A percentile compares a stretch with the other conserved stretches of the same genome.
phyloP scores from a whole-genome alignment of 2,888 invertebrate species.

The Rhingia rostrata region DNA sequence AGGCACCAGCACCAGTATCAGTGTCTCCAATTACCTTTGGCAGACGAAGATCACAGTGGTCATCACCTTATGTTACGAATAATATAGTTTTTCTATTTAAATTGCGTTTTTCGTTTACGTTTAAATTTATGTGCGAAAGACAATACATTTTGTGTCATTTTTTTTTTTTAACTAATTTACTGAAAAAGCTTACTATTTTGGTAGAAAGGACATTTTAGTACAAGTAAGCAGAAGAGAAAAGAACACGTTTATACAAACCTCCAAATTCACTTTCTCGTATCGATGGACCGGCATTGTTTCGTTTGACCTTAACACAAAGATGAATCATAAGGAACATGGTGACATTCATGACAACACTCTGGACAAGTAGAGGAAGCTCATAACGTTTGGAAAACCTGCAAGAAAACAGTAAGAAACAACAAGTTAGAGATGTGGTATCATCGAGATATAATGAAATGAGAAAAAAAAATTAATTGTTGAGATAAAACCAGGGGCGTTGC shows the following conservation, averaged over 20 bases:
- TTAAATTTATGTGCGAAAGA: slow-evolving; percentile 31
- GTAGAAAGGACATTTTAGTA: slow-evolving; percentile 33
- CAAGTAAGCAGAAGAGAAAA: background rate
- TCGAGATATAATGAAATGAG: too few relatives aligned
- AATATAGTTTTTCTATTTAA: slow-evolving; percentile 55
- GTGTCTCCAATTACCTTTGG: slow-evolving; percentile 82
- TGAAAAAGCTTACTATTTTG: slow-evolving; percentile 10
- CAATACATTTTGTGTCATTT: slow-evolving; percentile 31
- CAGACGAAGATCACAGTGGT: slow-evolving; percentile 79
- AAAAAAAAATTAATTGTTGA: too few relatives aligned
- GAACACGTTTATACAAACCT: slow-evolving; percentile 85
- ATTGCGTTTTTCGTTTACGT: slow-evolving; percentile 24
- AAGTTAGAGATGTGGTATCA: background rate
- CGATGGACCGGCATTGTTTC: slow-evolving; percentile 88
- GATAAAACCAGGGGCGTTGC: too few relatives aligned
- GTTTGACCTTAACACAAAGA: slow-evolving; percentile 93
- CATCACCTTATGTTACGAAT: slow-evolving; percentile 70
- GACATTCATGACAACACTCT: slow-evolving; percentile 98
- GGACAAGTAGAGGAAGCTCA: slow-evolving; percentile 96
- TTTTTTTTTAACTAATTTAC: slow-evolving; percentile 7
- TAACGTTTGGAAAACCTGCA: slow-evolving; percentile 98
- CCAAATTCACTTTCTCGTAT: slow-evolving; percentile 89
- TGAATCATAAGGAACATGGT: slow-evolving; percentile 98
- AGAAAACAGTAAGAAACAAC: slow-evolving; percentile 20
- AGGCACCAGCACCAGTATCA: slow-evolving; percentile 78